Evolutionary conservation across 2,888 invertebrate species (phyloP).

Genomic region (Drosophila paucipuncta): DNA sequence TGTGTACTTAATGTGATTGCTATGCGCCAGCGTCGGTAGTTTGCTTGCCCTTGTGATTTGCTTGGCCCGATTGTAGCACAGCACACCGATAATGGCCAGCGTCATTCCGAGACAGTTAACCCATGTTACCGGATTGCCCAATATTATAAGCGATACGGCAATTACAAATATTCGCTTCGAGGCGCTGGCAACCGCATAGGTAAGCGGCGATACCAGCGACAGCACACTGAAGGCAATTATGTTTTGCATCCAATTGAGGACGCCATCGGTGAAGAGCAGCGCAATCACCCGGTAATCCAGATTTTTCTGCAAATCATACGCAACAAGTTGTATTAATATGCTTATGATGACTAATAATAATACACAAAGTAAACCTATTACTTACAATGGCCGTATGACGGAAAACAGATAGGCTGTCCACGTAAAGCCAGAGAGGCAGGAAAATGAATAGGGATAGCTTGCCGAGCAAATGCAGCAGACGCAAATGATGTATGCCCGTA

Average conservation of each 20-base stretch:
- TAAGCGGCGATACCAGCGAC: slow-evolving; percentile 95
- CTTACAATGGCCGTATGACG: slow-evolving; percentile 89
- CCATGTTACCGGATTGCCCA: slow-evolving; percentile 96
- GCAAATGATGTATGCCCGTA: slow-evolving; percentile 95
- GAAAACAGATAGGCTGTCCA: slow-evolving; percentile 89
- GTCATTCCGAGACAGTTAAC: slow-evolving; percentile 96
- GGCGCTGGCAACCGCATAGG: slow-evolving; percentile 97
- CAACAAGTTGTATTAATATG: neutral
- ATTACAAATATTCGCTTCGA: slow-evolving; percentile 97
- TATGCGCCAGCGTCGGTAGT: slow-evolving; percentile 85
- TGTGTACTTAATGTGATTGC: slow-evolving; percentile 84
- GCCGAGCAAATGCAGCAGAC: slow-evolving; percentile 92
- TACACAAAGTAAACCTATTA: neutral
- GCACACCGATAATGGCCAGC: slow-evolving; percentile 94
- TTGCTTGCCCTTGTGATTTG: slow-evolving; percentile 88
- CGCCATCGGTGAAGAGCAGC: slow-evolving; percentile 91
- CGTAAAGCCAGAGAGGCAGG: slow-evolving; percentile 92
- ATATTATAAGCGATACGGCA: slow-evolving; percentile 92
- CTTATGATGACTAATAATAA: neutral
- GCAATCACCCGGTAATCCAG: slow-evolving; percentile 87
- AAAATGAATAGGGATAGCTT: slow-evolving; percentile 92
- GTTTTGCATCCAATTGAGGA: slow-evolving; percentile 97
- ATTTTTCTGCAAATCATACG: slow-evolving; percentile 84
- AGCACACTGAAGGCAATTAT: slow-evolving; percentile 97
- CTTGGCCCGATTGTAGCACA: slow-evolving; percentile 95